Evolutionary conservation across 2,113 vertebrate species (phyloP).

Genomic region (Leptobrachium leishanense): DNA sequence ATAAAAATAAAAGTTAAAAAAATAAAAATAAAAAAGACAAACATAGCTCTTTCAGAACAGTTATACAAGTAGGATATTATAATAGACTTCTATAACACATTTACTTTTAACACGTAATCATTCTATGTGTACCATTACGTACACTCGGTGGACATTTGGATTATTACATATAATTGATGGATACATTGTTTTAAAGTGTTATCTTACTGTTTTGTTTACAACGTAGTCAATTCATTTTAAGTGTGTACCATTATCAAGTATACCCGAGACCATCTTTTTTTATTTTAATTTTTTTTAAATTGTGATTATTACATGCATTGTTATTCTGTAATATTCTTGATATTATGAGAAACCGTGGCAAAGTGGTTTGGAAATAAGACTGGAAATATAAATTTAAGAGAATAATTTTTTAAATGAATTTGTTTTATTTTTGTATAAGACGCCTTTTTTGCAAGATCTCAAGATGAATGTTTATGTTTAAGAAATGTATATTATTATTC

Average conservation of each 20-base stretch:
- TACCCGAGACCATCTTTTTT: conserved; percentile 63
- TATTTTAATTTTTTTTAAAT: conserved; percentile 60
- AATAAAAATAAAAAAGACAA: conserved; percentile 54
- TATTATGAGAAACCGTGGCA: conserved; percentile 69
- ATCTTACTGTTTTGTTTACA: conserved; percentile 81
- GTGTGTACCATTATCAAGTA: conserved; percentile 68
- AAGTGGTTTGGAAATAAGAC: conserved; percentile 61
- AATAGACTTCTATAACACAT: conserved; percentile 68
- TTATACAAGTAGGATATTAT: conserved; percentile 68
- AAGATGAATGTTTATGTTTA: no score
- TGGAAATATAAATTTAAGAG: background rate
- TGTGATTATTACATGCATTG: conserved; percentile 68
- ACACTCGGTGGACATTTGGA: conserved; percentile 66
- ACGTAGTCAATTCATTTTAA: conserved; percentile 77
- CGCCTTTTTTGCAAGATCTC: no score
- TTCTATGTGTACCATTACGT: conserved; percentile 68
- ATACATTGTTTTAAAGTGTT: conserved; percentile 78
- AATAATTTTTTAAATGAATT: no score
- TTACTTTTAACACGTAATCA: conserved; percentile 72
- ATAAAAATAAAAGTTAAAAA: conserved; percentile 26
- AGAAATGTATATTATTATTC: no score
- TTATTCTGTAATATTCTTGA: conserved; percentile 64
- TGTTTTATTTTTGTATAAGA: no score
- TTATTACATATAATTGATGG: conserved; percentile 75
- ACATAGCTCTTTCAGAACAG: conserved; percentile 65